Evolutionary conservation across 2,797 vertebrate genomes (phyloP), one percentile per base, ranked within the genome.

Genomic region (Aratinga solstitialis): DNA sequence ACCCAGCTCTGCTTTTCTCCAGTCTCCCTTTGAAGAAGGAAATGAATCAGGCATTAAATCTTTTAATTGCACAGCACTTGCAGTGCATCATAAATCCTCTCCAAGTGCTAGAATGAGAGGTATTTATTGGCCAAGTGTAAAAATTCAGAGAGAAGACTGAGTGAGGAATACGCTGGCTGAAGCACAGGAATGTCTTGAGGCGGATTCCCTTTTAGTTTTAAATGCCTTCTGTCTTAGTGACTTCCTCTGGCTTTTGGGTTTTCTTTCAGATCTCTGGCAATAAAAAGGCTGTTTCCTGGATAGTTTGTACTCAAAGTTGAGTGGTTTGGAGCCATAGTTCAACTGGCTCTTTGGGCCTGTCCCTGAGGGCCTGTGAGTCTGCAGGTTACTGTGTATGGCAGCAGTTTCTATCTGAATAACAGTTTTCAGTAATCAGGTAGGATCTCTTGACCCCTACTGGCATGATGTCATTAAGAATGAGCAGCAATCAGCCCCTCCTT

Each of bases 41-140:
- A 80, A 36, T 72, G 94, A 94, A 90, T 90, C 22, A 19, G 72
- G 72, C 94, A 92, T 91, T 92, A 95, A 87, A 93, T 90, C 92
- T 90, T 78, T 87, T 94, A 96, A 96, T 96, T 95, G 88, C 84
- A 83, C 75, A 68, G 56, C 73, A 75, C 92, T 96, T 75, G 86
- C 81, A 68, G 88, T 59, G 81, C 75, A 34, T 72, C 26, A 1
- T 85, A 92, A 90, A 92, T 95, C 68, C 43, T 40, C 7, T 59
- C 45, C 17, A 78, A 94, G 91, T 85, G 72, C 86, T 83, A 32
- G 80, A 85, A 65, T 42, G 27, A 65, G 89, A 95, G 56, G 48
- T 84, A 36, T 94, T 94, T 95, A 76, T 89, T 90, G 94, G 77
- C 86, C 53, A 71, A 94, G 80, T 84, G 20, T 73, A 73, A 87